Evolutionary conservation across 2,888 invertebrate genomes (phyloP).

Genomic region (Bursaphelenchus okinawaensis): DNA sequence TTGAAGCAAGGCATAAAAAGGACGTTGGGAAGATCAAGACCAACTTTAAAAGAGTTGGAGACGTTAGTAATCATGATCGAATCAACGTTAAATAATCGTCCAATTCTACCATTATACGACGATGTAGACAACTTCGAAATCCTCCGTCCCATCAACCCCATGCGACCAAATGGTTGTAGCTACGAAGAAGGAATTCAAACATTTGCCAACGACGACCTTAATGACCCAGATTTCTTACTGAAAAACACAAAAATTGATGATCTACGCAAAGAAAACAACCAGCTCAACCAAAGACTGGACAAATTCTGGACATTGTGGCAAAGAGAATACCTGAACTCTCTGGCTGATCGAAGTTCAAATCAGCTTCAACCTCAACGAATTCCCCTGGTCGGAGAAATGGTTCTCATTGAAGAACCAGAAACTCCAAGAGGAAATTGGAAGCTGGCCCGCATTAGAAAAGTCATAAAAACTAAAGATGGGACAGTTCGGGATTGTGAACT

Average conservation of each 20-base stretch:
- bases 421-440: conserved; percentile 6
- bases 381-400: conserved; percentile 5
- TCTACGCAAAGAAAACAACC: background rate
- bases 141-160: background rate
- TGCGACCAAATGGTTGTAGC: background rate
- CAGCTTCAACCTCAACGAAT: background rate
- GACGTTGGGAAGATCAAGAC: background rate
- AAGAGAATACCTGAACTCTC: background rate
- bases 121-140: background rate
- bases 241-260: background rate
- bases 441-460: background rate
- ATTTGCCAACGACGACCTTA: background rate
- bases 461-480: background rate
- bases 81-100: conserved; percentile 5
- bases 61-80: background rate
- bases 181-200: background rate
- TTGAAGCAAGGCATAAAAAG: background rate
- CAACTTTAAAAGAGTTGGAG: background rate
- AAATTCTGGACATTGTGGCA: conserved; percentile 3
- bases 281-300: background rate
- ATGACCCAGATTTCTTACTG: background rate
- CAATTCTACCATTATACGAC: background rate
- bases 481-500: background rate
- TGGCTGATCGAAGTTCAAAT: background rate
- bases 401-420: conserved; percentile 4